Evolutionary conservation across 2,888 invertebrate genomes (phyloP).

Genomic region (Parnassius mnemosyne): DNA sequence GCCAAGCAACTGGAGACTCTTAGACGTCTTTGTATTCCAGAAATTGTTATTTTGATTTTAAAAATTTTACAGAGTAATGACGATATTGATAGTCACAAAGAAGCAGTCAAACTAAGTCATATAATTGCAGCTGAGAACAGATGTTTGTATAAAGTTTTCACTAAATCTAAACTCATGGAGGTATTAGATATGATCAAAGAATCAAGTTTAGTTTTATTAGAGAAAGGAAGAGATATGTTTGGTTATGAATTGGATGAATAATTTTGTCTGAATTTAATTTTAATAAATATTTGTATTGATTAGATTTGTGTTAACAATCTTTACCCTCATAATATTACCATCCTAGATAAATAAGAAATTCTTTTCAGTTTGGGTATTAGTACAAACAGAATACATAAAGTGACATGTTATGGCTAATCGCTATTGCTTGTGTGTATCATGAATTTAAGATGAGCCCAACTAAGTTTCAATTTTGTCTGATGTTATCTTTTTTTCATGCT

Average conservation of each 20-base stretch:
- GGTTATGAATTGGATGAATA: slow-evolving; percentile 81
- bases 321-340: too few species aligned
- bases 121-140: slow-evolving; percentile 89
- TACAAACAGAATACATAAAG: too few species aligned
- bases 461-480: too few species aligned
- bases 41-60: slow-evolving; percentile 88
- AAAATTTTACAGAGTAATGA: slow-evolving; percentile 89
- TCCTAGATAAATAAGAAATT: too few species aligned
- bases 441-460: too few species aligned
- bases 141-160: slow-evolving; percentile 89
- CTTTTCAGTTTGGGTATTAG: too few species aligned
- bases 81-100: slow-evolving; percentile 87
- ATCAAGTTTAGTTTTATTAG: slow-evolving; percentile 87
- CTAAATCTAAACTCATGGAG: slow-evolving; percentile 88
- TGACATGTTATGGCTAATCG: too few species aligned
- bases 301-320: background rate
- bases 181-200: slow-evolving; percentile 88
- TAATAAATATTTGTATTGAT: slow-evolving; percentile 34
- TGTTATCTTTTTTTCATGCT: too few species aligned
- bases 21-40: slow-evolving; percentile 90
- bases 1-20: slow-evolving; percentile 86
- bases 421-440: too few species aligned
- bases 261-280: slow-evolving; percentile 31
- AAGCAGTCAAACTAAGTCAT: slow-evolving; percentile 85
- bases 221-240: slow-evolving; percentile 90